These are phyloP conservation scores for Syrista parreyssii DNA, from an alignment of 2,888 invertebrate genomes.

Conservation along the genomic window DNA sequence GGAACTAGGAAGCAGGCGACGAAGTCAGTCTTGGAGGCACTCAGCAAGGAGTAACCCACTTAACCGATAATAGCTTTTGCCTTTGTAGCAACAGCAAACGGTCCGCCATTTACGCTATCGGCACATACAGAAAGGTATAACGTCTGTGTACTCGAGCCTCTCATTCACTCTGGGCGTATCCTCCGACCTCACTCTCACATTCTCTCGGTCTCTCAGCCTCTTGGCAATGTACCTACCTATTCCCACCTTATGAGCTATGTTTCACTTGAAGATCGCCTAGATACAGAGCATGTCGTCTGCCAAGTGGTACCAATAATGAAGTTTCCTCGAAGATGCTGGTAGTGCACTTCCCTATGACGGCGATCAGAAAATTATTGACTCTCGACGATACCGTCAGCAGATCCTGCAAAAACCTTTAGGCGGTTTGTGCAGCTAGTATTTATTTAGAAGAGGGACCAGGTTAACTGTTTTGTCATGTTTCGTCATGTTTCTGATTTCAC, in stretches of 20 bases:
- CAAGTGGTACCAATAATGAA: slow-evolving; percentile 40
- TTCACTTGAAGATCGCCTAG: background rate
- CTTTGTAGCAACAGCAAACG: slow-evolving; percentile 36
- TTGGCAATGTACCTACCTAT: no score
- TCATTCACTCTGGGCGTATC: background rate
- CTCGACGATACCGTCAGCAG: no score
- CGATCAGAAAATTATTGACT: background rate
- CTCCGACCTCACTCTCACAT: background rate
- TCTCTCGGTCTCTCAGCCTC: background rate
- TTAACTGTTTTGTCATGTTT: no score
- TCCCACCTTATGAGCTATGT: no score
- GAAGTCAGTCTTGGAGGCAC: slow-evolving; percentile 18
- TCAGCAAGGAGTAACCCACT: slow-evolving; percentile 43
- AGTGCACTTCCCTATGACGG: slow-evolving; percentile 8
- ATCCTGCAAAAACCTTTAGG: no score
- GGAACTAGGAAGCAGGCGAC: background rate
- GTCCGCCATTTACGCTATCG: slow-evolving; percentile 14
- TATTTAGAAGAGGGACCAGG: no score
- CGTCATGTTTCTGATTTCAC: no score
- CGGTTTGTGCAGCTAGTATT: no score
- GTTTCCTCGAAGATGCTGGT: slow-evolving; percentile 34
- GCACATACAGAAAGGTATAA: slow-evolving; percentile 1
- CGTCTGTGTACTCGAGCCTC: background rate
- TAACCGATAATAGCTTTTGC: slow-evolving; percentile 46
- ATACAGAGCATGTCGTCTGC: background rate